Conservation (phyloP, 1,140 invertebrate species). For the Calycopis cecrops region DNA sequence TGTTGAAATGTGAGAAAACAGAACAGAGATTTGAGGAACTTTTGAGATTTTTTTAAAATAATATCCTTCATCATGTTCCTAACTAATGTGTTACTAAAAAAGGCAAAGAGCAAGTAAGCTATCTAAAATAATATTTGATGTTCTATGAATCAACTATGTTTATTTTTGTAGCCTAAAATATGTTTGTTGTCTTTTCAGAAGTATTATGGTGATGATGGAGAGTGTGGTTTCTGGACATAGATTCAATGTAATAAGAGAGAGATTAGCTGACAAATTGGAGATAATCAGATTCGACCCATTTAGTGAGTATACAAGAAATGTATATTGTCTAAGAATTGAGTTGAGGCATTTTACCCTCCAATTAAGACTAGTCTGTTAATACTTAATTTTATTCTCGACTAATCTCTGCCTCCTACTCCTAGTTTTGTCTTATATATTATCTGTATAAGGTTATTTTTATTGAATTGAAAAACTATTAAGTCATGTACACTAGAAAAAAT, state of each 20-base stretch:
- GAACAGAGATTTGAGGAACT: no score
- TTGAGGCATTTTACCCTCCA: no score
- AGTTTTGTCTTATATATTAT: no score
- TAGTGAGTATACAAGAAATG: conserved; percentile 75
- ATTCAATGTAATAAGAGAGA: conserved; percentile 79
- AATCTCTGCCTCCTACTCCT: no score
- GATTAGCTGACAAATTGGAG: conserved; percentile 87
- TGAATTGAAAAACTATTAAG: no score
- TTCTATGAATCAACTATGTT: neutral
- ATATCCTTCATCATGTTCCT: conserved; percentile 47
- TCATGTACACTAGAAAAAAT: no score
- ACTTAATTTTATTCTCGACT: no score
- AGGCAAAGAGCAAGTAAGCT: conserved; percentile 68
- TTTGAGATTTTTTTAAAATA: no score
- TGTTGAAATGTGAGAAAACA: no score
- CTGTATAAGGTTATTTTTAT: no score
- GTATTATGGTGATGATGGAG: conserved; percentile 84
- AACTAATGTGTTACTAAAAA: conserved; percentile 61
- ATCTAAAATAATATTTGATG: conserved; percentile 1
- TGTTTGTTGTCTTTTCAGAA: conserved; percentile 68
- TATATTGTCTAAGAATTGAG: no score
- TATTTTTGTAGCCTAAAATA: neutral
- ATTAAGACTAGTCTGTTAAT: no score
- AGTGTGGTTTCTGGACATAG: conserved; percentile 86
- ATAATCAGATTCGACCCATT: conserved; percentile 84